Percentiles rank a stretch among this genome's conserved stretches.
These are phyloP conservation scores for Brachirus orientalis DNA, from an alignment of 2,113 vertebrate species.

Conservation along the genomic window DNA sequence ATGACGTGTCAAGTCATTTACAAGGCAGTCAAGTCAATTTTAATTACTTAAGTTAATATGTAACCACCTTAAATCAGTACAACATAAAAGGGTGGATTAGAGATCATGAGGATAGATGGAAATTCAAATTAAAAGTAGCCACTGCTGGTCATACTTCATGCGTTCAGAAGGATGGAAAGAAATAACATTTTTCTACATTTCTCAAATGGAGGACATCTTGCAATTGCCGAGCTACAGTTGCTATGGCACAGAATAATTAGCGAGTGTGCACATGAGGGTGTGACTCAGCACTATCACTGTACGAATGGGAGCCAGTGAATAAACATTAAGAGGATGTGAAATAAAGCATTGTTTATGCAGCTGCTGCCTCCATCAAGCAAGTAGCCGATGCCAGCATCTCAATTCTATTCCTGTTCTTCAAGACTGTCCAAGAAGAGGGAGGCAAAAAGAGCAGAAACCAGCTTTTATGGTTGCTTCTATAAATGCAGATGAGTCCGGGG, in stretches of 20 bases:
- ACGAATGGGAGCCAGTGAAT: slow-evolving; percentile 69
- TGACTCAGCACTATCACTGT: slow-evolving; percentile 76
- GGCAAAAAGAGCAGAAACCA: slow-evolving; percentile 53
- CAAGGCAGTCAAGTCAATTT: slow-evolving; percentile 40
- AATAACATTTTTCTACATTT: slow-evolving; percentile 59
- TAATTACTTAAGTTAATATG: slow-evolving; percentile 43
- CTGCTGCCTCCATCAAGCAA: slow-evolving; percentile 63
- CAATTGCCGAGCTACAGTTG: slow-evolving; percentile 76
- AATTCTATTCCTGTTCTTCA: slow-evolving; percentile 67
- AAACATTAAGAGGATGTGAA: slow-evolving; percentile 73
- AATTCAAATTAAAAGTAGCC: slow-evolving; percentile 12
- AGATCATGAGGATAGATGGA: slow-evolving; percentile 19
- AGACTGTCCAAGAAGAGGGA: slow-evolving; percentile 65
- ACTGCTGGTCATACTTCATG: slow-evolving; percentile 34
- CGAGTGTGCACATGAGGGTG: slow-evolving; percentile 64
- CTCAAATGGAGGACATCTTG: slow-evolving; percentile 59
- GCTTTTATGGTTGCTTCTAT: slow-evolving; percentile 68
- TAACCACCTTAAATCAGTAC: slow-evolving; percentile 39
- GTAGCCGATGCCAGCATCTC: slow-evolving; percentile 62
- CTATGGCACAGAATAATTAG: slow-evolving; percentile 77
- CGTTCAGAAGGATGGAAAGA: slow-evolving; percentile 47
- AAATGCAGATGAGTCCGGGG: slow-evolving; percentile 70
- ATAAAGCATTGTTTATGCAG: slow-evolving; percentile 79
- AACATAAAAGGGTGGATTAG: slow-evolving; percentile 8
- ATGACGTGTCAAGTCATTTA: slow-evolving; percentile 42